Evolutionary conservation across 2,888 invertebrate species (phyloP).

Genomic region (Tetranychus piercei): DNA sequence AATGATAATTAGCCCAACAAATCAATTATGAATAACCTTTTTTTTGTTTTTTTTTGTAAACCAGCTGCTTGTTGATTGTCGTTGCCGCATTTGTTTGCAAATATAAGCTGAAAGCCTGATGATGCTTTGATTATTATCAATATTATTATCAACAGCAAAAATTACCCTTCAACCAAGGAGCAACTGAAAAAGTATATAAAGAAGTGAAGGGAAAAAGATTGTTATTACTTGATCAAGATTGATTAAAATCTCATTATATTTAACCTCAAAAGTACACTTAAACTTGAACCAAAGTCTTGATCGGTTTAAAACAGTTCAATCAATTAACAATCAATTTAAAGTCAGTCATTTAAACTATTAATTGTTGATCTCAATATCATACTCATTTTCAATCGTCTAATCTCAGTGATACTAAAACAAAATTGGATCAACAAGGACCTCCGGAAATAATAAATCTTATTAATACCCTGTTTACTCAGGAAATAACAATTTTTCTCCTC

Average conservation of each 20-base stretch:
- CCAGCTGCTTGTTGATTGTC: not conserved
- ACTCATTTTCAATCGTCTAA: not conserved
- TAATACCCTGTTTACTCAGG: not conserved
- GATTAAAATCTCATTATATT: no score
- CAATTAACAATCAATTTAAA: no score
- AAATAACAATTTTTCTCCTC: not conserved
- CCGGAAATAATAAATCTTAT: not conserved
- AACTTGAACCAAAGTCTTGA: no score
- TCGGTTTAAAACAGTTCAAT: no score
- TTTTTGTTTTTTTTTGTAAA: not conserved
- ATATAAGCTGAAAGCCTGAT: not conserved
- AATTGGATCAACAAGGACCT: not conserved
- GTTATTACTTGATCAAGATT: no score
- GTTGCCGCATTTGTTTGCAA: not conserved
- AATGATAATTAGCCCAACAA: not conserved
- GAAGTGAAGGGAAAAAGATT: no score
- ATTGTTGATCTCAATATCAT: not conserved
- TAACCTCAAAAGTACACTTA: no score
- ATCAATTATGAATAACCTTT: not conserved
- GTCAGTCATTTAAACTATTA: no score
- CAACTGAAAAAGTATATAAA: no score
- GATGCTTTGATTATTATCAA: not conserved
- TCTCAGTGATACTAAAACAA: not conserved
- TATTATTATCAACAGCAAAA: not conserved
- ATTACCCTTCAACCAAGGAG: no score